Evolutionary conservation across 2,797 vertebrate genomes (phyloP).

Genomic region (Pantherophis vulpinus): DNA sequence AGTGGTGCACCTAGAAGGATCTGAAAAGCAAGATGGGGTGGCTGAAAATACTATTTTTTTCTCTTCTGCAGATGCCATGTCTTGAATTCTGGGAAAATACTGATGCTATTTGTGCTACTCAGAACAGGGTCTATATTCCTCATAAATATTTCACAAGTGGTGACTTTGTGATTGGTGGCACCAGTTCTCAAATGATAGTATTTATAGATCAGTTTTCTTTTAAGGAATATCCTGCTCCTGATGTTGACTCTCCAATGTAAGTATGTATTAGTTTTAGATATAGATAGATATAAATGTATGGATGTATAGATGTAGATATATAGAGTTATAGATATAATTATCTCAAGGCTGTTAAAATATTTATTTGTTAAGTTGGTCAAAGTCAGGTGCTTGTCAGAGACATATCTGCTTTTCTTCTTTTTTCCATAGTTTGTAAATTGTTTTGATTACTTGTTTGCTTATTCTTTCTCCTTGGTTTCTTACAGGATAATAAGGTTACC

Average conservation of each 20-base stretch:
- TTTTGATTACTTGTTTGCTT: neutral
- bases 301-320: neutral
- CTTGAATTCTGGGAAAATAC: neutral
- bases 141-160: neutral
- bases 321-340: neutral
- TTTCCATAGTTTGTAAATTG: neutral
- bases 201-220: neutral
- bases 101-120: neutral
- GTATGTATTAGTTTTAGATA: neutral
- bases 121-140: neutral
- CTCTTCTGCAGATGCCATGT: neutral
- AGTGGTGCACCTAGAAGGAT: neutral
- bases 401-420: neutral
- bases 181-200: neutral
- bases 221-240: neutral
- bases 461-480: neutral
- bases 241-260: neutral
- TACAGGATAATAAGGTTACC: neutral
- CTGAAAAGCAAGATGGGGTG: neutral
- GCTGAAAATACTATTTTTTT: neutral
- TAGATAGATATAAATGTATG: neutral
- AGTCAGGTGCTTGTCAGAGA: neutral
- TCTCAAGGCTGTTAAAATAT: neutral
- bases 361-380: neutral
- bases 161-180: neutral